These are phyloP conservation scores for Enoplosus armatus DNA, from an alignment of 2,797 vertebrate genomes.

Conservation along the genomic window DNA sequence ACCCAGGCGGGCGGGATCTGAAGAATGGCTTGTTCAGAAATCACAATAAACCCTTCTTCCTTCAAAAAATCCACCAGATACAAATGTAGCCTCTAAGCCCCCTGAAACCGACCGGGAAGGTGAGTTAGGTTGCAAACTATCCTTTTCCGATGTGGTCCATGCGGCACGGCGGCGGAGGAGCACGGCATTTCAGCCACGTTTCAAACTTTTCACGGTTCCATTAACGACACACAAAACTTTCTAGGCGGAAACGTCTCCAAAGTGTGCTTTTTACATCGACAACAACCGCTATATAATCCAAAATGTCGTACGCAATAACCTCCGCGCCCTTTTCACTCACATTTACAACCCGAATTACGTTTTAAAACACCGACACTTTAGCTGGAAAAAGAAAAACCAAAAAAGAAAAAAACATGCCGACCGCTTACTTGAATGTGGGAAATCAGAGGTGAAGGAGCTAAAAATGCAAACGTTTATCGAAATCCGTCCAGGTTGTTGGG, in stretches of 20 bases:
- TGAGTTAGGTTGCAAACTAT: neutral
- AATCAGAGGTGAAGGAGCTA: conserved; percentile 58
- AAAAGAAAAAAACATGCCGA: conserved; percentile 52
- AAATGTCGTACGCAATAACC: conserved; percentile 12
- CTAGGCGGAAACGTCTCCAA: conserved; percentile 56
- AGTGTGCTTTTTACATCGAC: conserved; percentile 8
- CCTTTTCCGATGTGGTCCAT: conserved; percentile 12
- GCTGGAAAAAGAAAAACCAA: conserved; percentile 12
- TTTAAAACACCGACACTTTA: conserved; percentile 56
- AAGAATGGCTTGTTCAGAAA: conserved; percentile 46
- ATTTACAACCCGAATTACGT: conserved; percentile 53
- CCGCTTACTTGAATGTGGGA: conserved; percentile 85
- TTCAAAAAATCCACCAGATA: neutral
- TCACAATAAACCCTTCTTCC: conserved; percentile 45
- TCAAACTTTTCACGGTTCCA: conserved; percentile 85
- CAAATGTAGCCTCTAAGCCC: neutral
- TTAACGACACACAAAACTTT: conserved; percentile 78
- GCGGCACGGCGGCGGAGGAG: conserved; percentile 54
- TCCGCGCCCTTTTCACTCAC: conserved; percentile 79
- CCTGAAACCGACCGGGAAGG: accelerated
- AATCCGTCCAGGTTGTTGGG: conserved; percentile 84
- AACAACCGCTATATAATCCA: conserved; percentile 3
- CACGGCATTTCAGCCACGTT: conserved; percentile 80
- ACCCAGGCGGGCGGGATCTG: conserved; percentile 71
- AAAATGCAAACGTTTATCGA: conserved; percentile 83